Evolutionary conservation across 2,797 vertebrate species (phyloP).

Genomic region (Myiotriccus ornatus): DNA sequence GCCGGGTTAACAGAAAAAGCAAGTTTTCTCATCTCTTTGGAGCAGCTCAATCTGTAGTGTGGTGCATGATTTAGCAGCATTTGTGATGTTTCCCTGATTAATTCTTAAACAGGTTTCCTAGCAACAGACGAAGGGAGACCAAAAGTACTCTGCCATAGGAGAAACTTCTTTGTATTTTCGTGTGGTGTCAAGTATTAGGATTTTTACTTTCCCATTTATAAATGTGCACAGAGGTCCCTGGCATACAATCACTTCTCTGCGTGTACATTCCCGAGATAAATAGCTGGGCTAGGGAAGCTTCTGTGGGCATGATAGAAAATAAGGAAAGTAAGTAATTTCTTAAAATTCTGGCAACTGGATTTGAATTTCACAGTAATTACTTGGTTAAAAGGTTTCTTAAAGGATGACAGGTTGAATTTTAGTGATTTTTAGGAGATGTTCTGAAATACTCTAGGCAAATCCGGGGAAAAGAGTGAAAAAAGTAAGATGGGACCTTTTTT

Average conservation of each 20-base stretch:
- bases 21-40: conserved; percentile 8
- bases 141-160: conserved; percentile 12
- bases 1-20: conserved; percentile 13
- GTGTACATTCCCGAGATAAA: not conserved
- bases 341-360: not conserved
- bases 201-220: not conserved
- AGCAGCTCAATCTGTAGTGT: conserved; percentile 48
- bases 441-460: not conserved
- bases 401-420: not conserved
- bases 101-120: conserved; percentile 73
- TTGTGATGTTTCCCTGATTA: conserved; percentile 66
- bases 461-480: not conserved
- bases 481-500: not conserved
- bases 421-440: not conserved
- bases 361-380: not conserved
- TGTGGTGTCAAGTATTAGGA: not conserved
- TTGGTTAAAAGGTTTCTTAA: not conserved
- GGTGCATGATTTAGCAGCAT: conserved; percentile 62
- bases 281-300: not conserved
- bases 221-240: not conserved
- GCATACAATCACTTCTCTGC: not conserved
- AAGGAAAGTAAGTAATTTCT: not conserved
- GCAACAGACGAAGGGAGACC: conserved; percentile 62
- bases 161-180: conserved; percentile 18
- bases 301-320: not conserved